Conservation (phyloP, 2,797 vertebrate species). For the Pteropus rufus region DNA sequence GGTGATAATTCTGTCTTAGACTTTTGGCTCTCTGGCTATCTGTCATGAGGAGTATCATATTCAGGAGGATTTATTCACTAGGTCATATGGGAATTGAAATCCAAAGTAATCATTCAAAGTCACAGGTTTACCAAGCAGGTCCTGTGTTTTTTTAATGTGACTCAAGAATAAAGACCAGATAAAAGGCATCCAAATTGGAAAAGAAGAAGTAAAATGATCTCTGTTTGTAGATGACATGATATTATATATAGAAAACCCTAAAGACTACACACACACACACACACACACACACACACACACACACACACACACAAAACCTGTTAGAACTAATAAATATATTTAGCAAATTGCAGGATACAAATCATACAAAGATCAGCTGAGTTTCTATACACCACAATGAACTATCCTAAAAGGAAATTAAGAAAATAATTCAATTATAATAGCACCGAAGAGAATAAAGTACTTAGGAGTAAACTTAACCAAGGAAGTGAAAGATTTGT, state of each 20-base stretch:
- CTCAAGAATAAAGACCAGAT: constrained; percentile 5
- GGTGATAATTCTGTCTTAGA: constrained; percentile 46
- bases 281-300: background rate
- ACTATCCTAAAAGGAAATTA: background rate
- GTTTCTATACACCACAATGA: background rate
- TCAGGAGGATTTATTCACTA: constrained; percentile 36
- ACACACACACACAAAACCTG: background rate
- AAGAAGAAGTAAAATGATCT: background rate
- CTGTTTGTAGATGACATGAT: background rate
- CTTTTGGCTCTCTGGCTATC: constrained; percentile 23
- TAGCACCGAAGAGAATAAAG: background rate
- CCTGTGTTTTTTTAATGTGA: background rate
- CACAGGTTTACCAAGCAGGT: background rate
- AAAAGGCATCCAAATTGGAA: background rate
- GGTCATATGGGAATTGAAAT: constrained; percentile 16
- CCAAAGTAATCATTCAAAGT: constrained; percentile 13
- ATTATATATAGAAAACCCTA: background rate
- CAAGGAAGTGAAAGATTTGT: background rate
- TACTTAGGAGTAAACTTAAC: background rate
- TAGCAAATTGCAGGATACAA: background rate
- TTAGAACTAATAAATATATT: background rate
- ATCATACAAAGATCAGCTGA: background rate
- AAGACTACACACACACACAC: background rate
- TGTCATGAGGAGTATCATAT: constrained; percentile 65
- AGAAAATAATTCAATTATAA: background rate